These are phyloP conservation scores for Drosophila sp. DNA, from an alignment of 1,140 invertebrate genomes.

Conservation along the genomic window DNA sequence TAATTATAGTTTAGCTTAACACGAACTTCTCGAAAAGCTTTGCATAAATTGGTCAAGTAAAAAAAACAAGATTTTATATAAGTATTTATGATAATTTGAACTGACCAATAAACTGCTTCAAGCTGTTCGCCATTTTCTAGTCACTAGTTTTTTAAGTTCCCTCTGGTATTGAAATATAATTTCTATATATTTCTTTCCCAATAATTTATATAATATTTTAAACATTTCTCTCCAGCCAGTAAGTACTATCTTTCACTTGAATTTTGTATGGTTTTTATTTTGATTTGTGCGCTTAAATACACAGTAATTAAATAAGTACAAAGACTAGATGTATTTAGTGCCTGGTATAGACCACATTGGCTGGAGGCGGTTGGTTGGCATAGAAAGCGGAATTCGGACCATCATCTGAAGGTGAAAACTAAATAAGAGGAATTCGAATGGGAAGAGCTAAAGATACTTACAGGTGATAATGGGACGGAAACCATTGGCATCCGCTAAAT, in stretches of 20 bases:
- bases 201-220: no score
- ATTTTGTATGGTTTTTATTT: constrained; percentile 27
- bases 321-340: constrained; percentile 38
- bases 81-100: constrained; percentile 9
- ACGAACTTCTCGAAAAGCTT: constrained; percentile 40
- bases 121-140: constrained; percentile 30
- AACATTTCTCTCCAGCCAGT: not conserved
- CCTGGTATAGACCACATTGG: constrained; percentile 63
- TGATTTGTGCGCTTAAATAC: constrained; percentile 4
- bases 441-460: constrained; percentile 31
- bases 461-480: constrained; percentile 77
- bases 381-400: constrained; percentile 68
- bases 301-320: not conserved
- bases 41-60: constrained; percentile 19
- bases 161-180: no score
- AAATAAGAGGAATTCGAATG: not conserved
- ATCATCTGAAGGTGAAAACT: constrained; percentile 57
- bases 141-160: not conserved
- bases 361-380: constrained; percentile 65
- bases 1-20: constrained; percentile 45
- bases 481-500: constrained; percentile 77
- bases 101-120: constrained; percentile 32
- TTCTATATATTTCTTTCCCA: no score
- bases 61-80: constrained; percentile 33
- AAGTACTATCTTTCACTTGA: not conserved